Percentiles rank a stretch among this genome's conserved stretches.
Conservation (phyloP, 2,797 vertebrate species). For the Microctenopoma stevenorrisi region DNA sequence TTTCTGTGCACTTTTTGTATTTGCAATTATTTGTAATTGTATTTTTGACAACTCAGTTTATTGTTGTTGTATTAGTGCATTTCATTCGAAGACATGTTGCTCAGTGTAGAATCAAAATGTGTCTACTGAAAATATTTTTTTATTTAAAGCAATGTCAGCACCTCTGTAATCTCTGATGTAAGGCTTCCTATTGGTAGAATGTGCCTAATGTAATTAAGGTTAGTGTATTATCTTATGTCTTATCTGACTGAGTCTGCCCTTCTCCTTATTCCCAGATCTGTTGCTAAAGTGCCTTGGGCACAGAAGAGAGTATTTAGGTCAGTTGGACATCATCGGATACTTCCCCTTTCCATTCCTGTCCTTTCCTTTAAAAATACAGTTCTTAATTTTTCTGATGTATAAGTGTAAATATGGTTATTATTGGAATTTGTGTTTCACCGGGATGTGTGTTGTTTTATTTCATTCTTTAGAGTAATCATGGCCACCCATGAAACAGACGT, state of each 20-base stretch:
- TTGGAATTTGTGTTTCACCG: neutral
- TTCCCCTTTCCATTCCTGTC: neutral
- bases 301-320: conserved; percentile 46
- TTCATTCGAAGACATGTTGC: neutral
- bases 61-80: neutral
- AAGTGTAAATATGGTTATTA: neutral
- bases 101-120: neutral
- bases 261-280: conserved; percentile 47
- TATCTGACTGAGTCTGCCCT: conserved; percentile 33
- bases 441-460: neutral
- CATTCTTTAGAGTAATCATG: conserved; percentile 75
- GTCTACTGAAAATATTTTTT: conserved; percentile 2
- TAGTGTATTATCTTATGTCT: conserved; percentile 43
- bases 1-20: conserved; percentile 25
- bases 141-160: conserved; percentile 32
- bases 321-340: conserved; percentile 24
- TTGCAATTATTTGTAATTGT: neutral
- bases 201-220: conserved; percentile 46
- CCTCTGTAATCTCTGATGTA: neutral
- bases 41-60: neutral
- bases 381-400: neutral
- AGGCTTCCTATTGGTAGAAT: conserved; percentile 2
- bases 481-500: conserved; percentile 73
- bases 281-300: conserved; percentile 28
- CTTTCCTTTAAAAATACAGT: neutral